phyloP scores from a whole-genome alignment of 2,888 invertebrate genomes.

The Bugula neritina region DNA sequence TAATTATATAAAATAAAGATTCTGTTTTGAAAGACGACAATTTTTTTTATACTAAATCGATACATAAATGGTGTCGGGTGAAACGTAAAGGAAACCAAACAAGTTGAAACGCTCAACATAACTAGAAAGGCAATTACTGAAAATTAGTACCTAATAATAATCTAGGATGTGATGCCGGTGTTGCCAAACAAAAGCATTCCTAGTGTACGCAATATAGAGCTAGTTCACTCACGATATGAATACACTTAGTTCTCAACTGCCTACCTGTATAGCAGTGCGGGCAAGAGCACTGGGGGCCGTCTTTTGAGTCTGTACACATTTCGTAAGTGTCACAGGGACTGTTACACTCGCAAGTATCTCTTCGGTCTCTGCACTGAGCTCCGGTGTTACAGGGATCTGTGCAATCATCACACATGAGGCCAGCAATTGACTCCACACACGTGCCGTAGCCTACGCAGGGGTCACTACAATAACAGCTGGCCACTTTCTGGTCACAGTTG shows the following conservation, averaged over 20 bases:
- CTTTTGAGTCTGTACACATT: neutral
- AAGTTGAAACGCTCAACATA: too few species aligned
- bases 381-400: neutral
- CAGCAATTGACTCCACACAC: neutral
- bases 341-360: neutral
- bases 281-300: constrained; percentile 6
- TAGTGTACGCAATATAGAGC: too few species aligned
- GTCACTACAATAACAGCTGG: constrained; percentile 20
- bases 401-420: constrained; percentile 24
- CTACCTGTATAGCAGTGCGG: constrained; percentile 12
- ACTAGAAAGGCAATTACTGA: too few species aligned
- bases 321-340: neutral
- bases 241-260: neutral
- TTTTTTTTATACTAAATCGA: too few species aligned
- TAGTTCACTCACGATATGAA: too few species aligned
- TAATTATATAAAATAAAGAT: too few species aligned
- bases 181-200: too few species aligned
- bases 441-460: constrained; percentile 22
- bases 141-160: too few species aligned
- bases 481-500: neutral
- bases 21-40: too few species aligned
- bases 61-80: too few species aligned
- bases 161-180: too few species aligned
- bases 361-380: neutral
- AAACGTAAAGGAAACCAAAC: too few species aligned